Evolutionary conservation across 64 coral and sea anemone species (phyloP).

Genomic region (Stylophora pistillata): DNA sequence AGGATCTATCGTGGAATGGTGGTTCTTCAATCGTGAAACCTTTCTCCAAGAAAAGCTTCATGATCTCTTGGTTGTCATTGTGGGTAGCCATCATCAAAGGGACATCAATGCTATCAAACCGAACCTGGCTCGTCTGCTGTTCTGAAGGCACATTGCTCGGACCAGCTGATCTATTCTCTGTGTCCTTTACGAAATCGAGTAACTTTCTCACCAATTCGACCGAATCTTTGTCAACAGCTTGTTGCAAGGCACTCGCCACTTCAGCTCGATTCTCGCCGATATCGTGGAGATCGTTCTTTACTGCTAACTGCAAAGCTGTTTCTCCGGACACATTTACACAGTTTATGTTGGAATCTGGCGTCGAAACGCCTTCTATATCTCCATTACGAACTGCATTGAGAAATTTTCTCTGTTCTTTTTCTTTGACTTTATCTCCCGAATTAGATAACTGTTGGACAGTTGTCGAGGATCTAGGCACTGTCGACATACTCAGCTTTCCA

Average conservation of each 20-base stretch:
- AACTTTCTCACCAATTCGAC: slow-evolving; percentile 45
- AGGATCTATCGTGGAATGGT: slow-evolving; percentile 34
- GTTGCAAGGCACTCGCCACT: slow-evolving; percentile 49
- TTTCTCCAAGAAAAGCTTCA: slow-evolving; percentile 58
- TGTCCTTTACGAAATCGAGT: slow-evolving; percentile 41
- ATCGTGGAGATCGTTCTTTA: slow-evolving; percentile 47
- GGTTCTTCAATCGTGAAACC: slow-evolving; percentile 62
- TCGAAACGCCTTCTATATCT: slow-evolving; percentile 41
- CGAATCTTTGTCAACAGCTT: slow-evolving; percentile 69
- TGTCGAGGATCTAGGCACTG: too few species aligned
- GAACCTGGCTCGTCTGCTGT: not conserved
- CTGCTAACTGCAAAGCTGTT: slow-evolving; percentile 78
- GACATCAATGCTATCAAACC: slow-evolving; percentile 29
- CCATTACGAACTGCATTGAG: slow-evolving; percentile 69
- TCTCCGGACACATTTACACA: slow-evolving; percentile 70
- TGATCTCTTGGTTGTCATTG: slow-evolving; percentile 68
- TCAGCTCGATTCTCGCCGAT: slow-evolving; percentile 60
- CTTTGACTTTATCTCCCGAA: too few species aligned
- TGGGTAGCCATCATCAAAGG: slow-evolving; percentile 74
- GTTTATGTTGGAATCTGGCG: too few species aligned
- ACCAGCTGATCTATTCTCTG: not conserved
- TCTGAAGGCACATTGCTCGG: not conserved
- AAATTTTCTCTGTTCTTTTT: slow-evolving; percentile 42
- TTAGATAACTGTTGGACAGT: too few species aligned
- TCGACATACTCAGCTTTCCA: too few species aligned